phyloP scores from a whole-genome alignment of 2,888 invertebrate species.

The Carcina quercana region DNA sequence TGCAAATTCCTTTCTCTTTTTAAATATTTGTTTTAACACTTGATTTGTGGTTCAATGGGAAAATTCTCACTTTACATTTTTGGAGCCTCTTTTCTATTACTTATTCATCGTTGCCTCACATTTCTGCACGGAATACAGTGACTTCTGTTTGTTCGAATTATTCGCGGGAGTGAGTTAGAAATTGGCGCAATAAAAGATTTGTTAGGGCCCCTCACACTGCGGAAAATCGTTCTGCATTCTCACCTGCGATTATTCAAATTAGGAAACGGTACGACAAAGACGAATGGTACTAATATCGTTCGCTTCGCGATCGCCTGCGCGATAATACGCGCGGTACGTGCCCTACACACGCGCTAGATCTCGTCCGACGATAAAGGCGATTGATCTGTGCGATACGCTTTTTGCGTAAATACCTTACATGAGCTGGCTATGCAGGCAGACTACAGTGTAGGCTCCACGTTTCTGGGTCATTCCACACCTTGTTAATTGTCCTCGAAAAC shows the following conservation, averaged over 20 bases:
- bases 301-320: conserved; percentile 52
- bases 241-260: conserved; percentile 73
- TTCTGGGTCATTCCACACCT: conserved; percentile 6
- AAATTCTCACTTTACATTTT: conserved; percentile 62
- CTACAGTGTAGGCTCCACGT: no score
- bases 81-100: conserved; percentile 36
- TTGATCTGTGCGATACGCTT: conserved; percentile 67
- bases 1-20: conserved; percentile 66
- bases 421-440: conserved; percentile 42
- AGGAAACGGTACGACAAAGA: conserved; percentile 71
- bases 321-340: conserved; percentile 58
- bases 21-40: conserved; percentile 72
- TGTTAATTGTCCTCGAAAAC: conserved; percentile 1
- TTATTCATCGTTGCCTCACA: conserved; percentile 28
- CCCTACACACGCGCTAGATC: conserved; percentile 68
- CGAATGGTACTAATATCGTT: conserved; percentile 72
- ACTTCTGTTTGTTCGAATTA: no score
- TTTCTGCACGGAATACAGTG: background rate
- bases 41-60: conserved; percentile 71
- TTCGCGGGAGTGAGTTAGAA: no score
- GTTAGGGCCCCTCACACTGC: conserved; percentile 33
- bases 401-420: conserved; percentile 65
- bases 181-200: conserved; percentile 11
- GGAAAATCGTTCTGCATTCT: conserved; percentile 65
- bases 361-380: conserved; percentile 60